Conservation (phyloP, 2,888 invertebrate species). For the Pachymerium ferrugineum region DNA sequence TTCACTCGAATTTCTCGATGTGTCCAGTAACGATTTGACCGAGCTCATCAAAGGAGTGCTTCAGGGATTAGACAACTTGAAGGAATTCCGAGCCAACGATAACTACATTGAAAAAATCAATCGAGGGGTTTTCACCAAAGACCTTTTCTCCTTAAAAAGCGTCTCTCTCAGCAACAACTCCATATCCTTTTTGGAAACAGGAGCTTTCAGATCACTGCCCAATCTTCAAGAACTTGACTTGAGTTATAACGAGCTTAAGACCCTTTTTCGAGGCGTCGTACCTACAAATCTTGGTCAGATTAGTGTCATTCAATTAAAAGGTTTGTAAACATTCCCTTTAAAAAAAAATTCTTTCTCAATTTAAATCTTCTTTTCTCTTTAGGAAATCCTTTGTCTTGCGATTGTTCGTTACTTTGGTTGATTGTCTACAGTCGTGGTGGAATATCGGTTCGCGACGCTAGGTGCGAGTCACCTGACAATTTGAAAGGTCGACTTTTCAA, state of each 20-base stretch:
- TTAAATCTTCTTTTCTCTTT: background rate
- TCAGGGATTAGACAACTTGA: background rate
- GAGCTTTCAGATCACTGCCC: conserved; percentile 8
- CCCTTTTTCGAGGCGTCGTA: conserved; percentile 25
- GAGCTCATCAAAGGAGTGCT: background rate
- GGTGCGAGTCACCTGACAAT: conserved; percentile 30
- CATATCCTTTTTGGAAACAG: conserved; percentile 18
- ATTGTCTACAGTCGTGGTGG: background rate
- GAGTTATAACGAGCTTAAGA: conserved; percentile 20
- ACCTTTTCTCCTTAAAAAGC: background rate
- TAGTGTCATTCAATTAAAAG: conserved; percentile 29
- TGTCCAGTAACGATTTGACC: conserved; percentile 30
- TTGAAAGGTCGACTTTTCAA: conserved; percentile 31
- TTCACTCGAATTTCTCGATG: conserved; percentile 28
- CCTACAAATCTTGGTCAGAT: conserved; percentile 11
- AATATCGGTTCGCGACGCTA: conserved; percentile 26
- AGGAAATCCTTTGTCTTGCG: conserved; percentile 35
- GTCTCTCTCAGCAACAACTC: conserved; percentile 18
- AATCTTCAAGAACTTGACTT: conserved; percentile 31
- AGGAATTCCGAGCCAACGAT: conserved; percentile 22
- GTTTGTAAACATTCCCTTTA: conserved; percentile 4
- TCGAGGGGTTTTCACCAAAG: conserved; percentile 31
- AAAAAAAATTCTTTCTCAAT: background rate
- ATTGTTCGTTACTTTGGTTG: conserved; percentile 34
- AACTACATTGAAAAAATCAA: conserved; percentile 31